Percentiles rank a stretch among this genome's conserved stretches.
These are phyloP conservation scores for Phocoena sinus DNA, from an alignment of 2,113 vertebrate species.

Conservation along the genomic window DNA sequence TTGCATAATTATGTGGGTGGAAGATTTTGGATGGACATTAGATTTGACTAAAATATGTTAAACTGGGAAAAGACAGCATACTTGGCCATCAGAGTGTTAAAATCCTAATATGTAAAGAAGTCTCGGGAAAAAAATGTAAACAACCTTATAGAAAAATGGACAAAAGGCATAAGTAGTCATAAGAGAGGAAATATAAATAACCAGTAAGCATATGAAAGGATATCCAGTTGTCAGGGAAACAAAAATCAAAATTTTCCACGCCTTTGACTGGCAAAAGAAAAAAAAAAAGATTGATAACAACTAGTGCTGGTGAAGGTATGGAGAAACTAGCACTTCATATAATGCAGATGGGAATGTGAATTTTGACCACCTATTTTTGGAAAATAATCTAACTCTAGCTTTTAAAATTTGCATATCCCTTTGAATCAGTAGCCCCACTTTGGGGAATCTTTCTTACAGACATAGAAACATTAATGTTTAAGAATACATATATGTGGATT, in stretches of 20 bases:
- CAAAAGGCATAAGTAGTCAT: background rate
- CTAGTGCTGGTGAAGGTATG: background rate
- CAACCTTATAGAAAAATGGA: background rate
- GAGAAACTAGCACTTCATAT: background rate
- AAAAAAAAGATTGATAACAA: background rate
- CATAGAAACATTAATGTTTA: background rate
- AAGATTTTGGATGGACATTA: background rate
- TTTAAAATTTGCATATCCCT: background rate
- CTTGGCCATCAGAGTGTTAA: background rate
- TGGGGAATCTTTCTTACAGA: background rate
- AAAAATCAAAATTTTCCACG: background rate
- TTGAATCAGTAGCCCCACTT: background rate
- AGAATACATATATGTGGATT: background rate
- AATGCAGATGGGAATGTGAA: background rate
- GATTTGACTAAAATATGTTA: background rate
- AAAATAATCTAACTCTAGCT: background rate
- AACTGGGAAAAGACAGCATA: background rate
- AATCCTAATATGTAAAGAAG: background rate
- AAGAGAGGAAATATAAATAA: background rate
- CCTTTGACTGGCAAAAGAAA: background rate
- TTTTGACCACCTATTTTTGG: background rate
- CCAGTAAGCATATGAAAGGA: background rate
- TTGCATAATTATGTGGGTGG: background rate
- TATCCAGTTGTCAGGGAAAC: background rate
- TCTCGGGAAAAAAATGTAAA: background rate